Evolutionary conservation across 2,797 vertebrate species (phyloP), one percentile per base, ranked within the genome.

Genomic region (Anguilla megastoma): DNA sequence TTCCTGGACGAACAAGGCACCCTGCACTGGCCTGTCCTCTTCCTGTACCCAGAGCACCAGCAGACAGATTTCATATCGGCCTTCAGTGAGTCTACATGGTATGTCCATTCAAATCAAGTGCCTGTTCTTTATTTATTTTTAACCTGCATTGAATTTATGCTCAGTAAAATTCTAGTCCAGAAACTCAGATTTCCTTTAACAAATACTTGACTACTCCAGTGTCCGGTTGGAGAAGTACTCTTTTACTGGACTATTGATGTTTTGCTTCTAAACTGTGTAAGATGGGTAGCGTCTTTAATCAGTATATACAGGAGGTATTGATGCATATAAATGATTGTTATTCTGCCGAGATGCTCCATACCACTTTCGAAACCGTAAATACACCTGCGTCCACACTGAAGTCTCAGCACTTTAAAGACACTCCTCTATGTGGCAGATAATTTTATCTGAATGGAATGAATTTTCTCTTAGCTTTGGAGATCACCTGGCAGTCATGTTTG

Each of bases 61-160:
- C 98, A 99, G 90, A 98, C 97, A 0, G 98, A 99, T 92, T 98
- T 99, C 91, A 95, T 98, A 90, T 96, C 97, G 0, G 97, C 97
- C 60, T 99, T 99, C 91, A 97, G 97, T 0, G 98, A 99, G 92
- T 96, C 94, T 88, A 95, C 94, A 93, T 97, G 97, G 98, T 99
- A 93, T 84, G 91, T 6, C 52, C 41, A 18, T 3, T 27, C 36
- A n/a, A 82, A 16, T 0, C 14, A 45, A 14, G 41, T 50, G 14
- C 21, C 12, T 16, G 12, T 76, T 33, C 4, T 41, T 76, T 82
- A 0, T 33, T 24, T 21, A 1, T 45, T 16, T 54, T 50, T 41
- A 45, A 14, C 24, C 27, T 30, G 2, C 21, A n/a, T 18, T 33
- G 1, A 60, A 63, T 63, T 48, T 24, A 16, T 54, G 7, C 52